These are phyloP conservation scores for Clavelina lepadiformis DNA, from an alignment of 23 tunicate genomes.

Conservation along the genomic window DNA sequence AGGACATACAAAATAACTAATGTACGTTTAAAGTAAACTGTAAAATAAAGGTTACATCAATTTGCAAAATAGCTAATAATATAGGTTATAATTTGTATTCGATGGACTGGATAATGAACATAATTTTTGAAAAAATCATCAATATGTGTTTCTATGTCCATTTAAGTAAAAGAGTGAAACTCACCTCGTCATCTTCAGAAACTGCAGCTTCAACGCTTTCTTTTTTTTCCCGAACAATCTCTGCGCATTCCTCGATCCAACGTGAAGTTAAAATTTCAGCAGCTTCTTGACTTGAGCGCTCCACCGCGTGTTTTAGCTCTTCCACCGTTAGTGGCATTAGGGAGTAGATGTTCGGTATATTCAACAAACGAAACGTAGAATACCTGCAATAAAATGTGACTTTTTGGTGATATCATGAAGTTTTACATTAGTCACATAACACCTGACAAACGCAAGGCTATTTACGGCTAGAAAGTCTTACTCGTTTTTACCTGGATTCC, in stretches of 20 bases:
- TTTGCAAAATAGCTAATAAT: no score
- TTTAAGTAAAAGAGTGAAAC: no score
- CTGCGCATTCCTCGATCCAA: constrained; percentile 69
- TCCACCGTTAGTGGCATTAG: constrained; percentile 77
- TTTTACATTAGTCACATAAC: not conserved
- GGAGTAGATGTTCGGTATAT: constrained; percentile 46
- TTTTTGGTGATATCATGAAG: not conserved
- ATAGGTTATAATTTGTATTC: no score
- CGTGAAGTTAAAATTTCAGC: constrained; percentile 8
- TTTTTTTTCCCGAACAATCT: constrained; percentile 54
- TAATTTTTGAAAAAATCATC: no score
- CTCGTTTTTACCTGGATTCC: constrained; percentile 30
- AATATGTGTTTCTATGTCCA: no score
- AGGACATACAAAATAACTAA: no score
- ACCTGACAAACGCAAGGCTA: no score
- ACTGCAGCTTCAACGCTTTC: constrained; percentile 40
- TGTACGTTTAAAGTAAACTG: no score
- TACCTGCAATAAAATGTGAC: constrained; percentile 18
- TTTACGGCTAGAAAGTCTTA: not conserved
- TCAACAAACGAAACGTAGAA: constrained; percentile 48
- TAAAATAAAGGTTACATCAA: no score
- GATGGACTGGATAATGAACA: no score
- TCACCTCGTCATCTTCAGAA: constrained; percentile 34
- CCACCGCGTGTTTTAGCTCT: constrained; percentile 34
- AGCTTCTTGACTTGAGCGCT: constrained; percentile 27